Percentiles rank a stretch among this genome's conserved stretches.
phyloP scores from a whole-genome alignment of 2,113 vertebrate species.

The Onychorhynchus coronatus region DNA sequence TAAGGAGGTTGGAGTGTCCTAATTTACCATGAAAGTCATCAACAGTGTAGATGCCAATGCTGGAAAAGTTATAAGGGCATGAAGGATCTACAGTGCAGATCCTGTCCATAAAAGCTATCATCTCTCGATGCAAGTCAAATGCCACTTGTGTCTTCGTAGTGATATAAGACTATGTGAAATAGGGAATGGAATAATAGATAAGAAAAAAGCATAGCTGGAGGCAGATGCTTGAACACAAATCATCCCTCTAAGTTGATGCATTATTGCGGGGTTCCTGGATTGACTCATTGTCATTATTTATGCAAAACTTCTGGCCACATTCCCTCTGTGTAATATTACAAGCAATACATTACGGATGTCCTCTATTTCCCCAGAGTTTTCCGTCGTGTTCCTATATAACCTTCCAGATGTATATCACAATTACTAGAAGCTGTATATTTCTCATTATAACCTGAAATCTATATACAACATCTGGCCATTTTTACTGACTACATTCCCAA shows the following conservation, averaged over 20 bases:
- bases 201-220: not conserved
- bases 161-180: conserved; percentile 15
- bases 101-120: not conserved
- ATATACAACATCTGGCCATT: not conserved
- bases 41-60: not conserved
- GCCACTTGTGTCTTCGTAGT: conserved; percentile 34
- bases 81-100: not conserved
- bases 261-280: not conserved
- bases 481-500: not conserved
- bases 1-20: not conserved
- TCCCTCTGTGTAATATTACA: conserved; percentile 11
- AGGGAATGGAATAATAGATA: not conserved
- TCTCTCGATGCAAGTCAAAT: not conserved
- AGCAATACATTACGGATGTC: not conserved
- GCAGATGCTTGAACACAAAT: conserved; percentile 48
- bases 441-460: not conserved
- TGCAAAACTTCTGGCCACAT: conserved; percentile 43
- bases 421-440: not conserved
- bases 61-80: conserved; percentile 3
- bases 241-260: conserved; percentile 13
- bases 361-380: conserved; percentile 19
- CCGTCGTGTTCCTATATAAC: not conserved
- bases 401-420: not conserved
- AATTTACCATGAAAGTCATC: conserved; percentile 6
- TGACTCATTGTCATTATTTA: conserved; percentile 34